Conservation (phyloP, 2,888 invertebrate genomes). For the Epinotia demarniana region DNA sequence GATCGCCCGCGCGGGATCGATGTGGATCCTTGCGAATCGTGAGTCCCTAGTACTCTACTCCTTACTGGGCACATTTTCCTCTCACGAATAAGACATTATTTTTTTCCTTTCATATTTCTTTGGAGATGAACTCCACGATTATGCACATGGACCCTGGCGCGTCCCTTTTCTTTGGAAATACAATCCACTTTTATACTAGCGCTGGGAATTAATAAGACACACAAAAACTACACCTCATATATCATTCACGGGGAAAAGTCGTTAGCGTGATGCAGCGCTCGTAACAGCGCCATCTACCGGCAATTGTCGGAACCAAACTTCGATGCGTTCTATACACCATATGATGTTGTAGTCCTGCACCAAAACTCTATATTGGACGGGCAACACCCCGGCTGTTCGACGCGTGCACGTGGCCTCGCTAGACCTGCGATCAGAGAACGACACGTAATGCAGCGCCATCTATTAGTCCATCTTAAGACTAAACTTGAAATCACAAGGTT, state of each 20-base stretch:
- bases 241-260: not conserved
- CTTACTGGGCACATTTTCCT: too few species aligned
- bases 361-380: conserved; percentile 94
- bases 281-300: not conserved
- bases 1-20: conserved; percentile 95
- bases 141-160: too few species aligned
- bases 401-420: conserved; percentile 53
- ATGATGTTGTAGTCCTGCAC: conserved; percentile 76
- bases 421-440: conserved; percentile 32
- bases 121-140: too few species aligned
- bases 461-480: too few species aligned
- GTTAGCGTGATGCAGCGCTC: not conserved
- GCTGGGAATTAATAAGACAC: too few species aligned
- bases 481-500: too few species aligned
- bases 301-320: not conserved
- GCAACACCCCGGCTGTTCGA: conserved; percentile 86
- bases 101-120: too few species aligned
- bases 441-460: too few species aligned
- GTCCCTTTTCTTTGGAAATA: too few species aligned
- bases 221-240: not conserved
- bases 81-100: too few species aligned
- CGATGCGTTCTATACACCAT: too few species aligned
- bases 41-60: conserved; percentile 9
- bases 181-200: too few species aligned
- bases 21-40: conserved; percentile 90